Evolutionary conservation across 2,113 vertebrate species (phyloP), one percentile per base, ranked within the genome.

Genomic region (Andinoacara biseriatus): DNA sequence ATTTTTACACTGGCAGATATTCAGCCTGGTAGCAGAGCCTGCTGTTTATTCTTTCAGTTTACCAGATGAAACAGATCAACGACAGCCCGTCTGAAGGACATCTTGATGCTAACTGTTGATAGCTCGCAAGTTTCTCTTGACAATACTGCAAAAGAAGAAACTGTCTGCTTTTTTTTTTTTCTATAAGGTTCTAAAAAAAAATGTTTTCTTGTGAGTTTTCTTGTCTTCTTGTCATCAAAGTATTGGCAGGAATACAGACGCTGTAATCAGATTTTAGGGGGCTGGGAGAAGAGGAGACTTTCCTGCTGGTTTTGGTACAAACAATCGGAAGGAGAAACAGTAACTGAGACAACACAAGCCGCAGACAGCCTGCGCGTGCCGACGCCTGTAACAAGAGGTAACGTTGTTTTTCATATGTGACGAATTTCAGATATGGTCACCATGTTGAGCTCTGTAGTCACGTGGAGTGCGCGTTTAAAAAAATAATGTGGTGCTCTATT

Each of bases 241-340:
- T 52, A 20, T 29, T 83, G 83, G 92, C 85, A 69, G 84, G 79
- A 62, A 72, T 82, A 86, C 85, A 91, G 81, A 80, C 85, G 87
- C 63, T 93, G 86, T 89, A 88, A 93, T 91, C 83, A 82, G 89
- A 94, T 94, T 94, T 90, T 76, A 72, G 87, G 80, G 81, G 86
- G 85, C 81, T 63, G 18, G 81, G 76, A 85, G 93, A 89, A 87
- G 86, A 56, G 82, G 74, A 89, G 40, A 60, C 85, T 65, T 79
- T 88, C 90, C 80, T 90, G 83, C 79, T 89, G 85, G 60, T 86
- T 79, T 82, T 84, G 74, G 76, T 82, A 58, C 90, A 87, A 92
- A 93, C 88, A 91, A 89, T 87, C 76, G 80, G 29, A 22, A 20
- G 78, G 61, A 15, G 38, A 78, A 58, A 80, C 35, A 72, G 60